These are phyloP conservation scores for Taxidea taxus DNA, from an alignment of 2,113 vertebrate species.

Conservation along the genomic window DNA sequence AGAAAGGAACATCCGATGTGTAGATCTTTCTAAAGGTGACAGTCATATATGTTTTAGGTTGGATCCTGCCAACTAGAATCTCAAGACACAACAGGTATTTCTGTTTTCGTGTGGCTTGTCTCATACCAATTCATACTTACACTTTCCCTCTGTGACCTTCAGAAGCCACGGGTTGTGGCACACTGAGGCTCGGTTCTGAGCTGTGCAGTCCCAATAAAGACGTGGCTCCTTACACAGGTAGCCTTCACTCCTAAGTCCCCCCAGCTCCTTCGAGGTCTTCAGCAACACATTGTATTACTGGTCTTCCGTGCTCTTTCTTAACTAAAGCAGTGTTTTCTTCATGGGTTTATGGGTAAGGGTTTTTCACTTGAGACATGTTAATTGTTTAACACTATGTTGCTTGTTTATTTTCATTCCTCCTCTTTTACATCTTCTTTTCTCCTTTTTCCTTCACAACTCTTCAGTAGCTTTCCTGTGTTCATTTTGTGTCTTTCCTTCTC, in stretches of 20 bases:
- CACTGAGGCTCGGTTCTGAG: background rate
- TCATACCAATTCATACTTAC: background rate
- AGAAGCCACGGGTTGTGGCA: background rate
- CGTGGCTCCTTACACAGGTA: fast-evolving
- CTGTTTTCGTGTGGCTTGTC: background rate
- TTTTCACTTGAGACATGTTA: background rate
- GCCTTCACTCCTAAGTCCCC: background rate
- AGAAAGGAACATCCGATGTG: background rate
- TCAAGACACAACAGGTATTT: background rate
- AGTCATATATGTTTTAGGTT: background rate
- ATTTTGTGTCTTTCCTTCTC: background rate
- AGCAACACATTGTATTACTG: background rate
- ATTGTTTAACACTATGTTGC: background rate
- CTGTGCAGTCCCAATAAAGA: background rate
- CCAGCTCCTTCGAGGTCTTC: background rate
- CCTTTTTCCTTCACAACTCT: background rate
- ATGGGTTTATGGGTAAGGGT: background rate
- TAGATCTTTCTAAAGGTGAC: fast-evolving
- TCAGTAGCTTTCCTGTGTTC: background rate
- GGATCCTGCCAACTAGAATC: background rate
- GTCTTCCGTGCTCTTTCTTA: background rate
- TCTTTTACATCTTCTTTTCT: background rate
- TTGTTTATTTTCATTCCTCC: background rate
- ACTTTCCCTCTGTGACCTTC: background rate
- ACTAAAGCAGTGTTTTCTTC: background rate